A percentile compares a stretch with the other conserved stretches of the same genome.
Evolutionary conservation across 1,140 invertebrate species (phyloP).

Genomic region (Prorops nasuta): DNA sequence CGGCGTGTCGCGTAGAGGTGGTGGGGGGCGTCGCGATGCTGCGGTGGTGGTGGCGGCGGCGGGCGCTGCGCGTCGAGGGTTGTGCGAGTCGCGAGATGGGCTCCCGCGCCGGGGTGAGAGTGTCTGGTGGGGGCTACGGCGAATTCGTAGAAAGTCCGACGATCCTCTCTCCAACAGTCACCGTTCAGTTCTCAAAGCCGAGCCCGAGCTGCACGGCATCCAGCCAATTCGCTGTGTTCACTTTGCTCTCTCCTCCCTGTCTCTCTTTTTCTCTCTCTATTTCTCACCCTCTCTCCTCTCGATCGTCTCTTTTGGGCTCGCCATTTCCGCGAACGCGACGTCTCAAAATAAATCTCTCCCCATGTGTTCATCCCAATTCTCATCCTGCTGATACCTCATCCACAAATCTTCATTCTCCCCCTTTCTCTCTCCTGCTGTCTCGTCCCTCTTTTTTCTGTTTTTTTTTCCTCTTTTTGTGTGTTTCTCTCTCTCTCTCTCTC

Average conservation of each 20-base stretch:
- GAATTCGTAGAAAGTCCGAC: constrained; percentile 40
- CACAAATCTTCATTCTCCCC: too few species aligned
- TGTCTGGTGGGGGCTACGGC: constrained; percentile 24
- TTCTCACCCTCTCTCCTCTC: background rate
- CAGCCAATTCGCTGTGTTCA: too few species aligned
- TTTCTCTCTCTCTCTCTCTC: too few species aligned
- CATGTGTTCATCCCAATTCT: too few species aligned
- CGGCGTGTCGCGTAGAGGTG: constrained; percentile 12
- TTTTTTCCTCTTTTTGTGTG: too few species aligned
- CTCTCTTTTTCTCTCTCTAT: background rate
- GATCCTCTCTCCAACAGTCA: constrained; percentile 32
- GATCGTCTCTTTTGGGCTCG: constrained; percentile 3
- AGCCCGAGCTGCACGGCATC: constrained; percentile 28
- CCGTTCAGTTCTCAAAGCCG: constrained; percentile 40
- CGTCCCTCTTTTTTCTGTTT: too few species aligned
- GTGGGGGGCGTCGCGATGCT: constrained; percentile 23
- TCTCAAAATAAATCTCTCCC: too few species aligned
- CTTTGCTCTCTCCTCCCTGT: too few species aligned
- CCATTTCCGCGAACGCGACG: constrained; percentile 7
- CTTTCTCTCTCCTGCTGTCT: too few species aligned
- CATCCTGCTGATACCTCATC: too few species aligned
- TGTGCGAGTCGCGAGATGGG: constrained; percentile 19
- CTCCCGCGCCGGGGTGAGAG: constrained; percentile 8
- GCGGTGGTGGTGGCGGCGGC: constrained; percentile 18
- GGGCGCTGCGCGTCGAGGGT: constrained; percentile 19